phyloP scores from a whole-genome alignment of 1,140 invertebrate species.

The Rhopalosiphum padi region DNA sequence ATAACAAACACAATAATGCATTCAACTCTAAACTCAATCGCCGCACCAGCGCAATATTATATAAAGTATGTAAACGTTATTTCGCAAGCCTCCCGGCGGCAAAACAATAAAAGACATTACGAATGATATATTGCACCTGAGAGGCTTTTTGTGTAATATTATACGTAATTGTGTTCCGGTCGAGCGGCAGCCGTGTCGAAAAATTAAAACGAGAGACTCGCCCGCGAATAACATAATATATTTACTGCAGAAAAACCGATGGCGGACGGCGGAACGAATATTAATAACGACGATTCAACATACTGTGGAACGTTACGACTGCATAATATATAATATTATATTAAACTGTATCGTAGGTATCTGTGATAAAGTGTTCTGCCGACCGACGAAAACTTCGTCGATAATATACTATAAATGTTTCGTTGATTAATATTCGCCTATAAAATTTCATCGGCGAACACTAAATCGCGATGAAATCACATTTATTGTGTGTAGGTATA shows the following conservation, averaged over 20 bases:
- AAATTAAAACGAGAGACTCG: conserved; percentile 19
- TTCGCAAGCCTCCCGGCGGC: neutral
- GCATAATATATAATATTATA: neutral
- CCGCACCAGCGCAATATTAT: neutral
- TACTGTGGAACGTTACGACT: neutral
- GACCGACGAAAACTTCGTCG: neutral
- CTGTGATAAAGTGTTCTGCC: too few species aligned
- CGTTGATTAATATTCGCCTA: neutral
- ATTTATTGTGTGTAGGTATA: neutral
- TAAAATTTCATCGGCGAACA: too few species aligned
- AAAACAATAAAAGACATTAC: conserved; percentile 34
- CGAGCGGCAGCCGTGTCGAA: conserved; percentile 5
- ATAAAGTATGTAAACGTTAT: conserved; percentile 19
- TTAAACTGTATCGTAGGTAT: neutral
- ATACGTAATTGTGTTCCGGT: conserved; percentile 10
- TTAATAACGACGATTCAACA: neutral
- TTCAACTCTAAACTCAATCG: neutral
- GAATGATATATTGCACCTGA: conserved; percentile 22
- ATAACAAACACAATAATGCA: conserved; percentile 1
- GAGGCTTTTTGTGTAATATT: neutral
- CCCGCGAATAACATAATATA: neutral
- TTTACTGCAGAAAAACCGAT: neutral
- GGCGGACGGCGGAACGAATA: neutral
- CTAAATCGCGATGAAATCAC: neutral
- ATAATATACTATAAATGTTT: neutral